Percentiles rank a stretch among this genome's conserved stretches.
Conservation (phyloP, 1,140 invertebrate species). For the Triops cancriformis region DNA sequence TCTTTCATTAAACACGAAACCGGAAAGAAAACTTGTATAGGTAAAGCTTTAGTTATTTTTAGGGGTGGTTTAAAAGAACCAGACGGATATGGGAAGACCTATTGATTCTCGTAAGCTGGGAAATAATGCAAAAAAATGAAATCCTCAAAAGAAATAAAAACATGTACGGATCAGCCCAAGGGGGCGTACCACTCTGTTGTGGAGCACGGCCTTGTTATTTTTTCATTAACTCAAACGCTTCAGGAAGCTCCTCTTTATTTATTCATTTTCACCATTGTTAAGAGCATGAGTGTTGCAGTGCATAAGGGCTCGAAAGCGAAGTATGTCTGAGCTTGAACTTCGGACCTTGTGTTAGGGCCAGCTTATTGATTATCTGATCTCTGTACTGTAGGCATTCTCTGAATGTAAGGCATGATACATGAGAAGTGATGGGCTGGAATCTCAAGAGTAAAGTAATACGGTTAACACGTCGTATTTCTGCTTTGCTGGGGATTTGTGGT, state of each 20-base stretch:
- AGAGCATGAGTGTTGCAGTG: not conserved
- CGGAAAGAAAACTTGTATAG: not conserved
- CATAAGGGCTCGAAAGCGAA: not conserved
- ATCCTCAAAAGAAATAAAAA: not conserved
- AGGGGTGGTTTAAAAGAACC: not conserved
- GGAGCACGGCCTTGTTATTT: not conserved
- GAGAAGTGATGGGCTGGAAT: not conserved
- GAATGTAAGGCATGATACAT: not conserved
- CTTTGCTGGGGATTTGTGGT: not conserved
- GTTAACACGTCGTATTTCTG: not conserved
- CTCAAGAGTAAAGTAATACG: not conserved
- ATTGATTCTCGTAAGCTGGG: not conserved
- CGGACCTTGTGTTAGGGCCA: not conserved
- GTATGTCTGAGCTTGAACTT: not conserved
- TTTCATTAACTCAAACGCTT: not conserved
- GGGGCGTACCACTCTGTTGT: not conserved
- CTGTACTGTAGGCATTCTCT: not conserved
- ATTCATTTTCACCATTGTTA: too few relatives aligned
- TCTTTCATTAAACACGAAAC: not conserved
- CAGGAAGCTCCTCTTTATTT: not conserved
- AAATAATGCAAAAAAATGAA: not conserved
- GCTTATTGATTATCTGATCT: slow-evolving; percentile 7
- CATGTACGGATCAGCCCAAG: too few relatives aligned
- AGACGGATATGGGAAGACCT: slow-evolving; percentile 8
- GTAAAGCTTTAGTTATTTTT: not conserved